Base-by-base conservation (phyloP, 2,113 vertebrate genomes). In the Trachemys scripta region DNA sequence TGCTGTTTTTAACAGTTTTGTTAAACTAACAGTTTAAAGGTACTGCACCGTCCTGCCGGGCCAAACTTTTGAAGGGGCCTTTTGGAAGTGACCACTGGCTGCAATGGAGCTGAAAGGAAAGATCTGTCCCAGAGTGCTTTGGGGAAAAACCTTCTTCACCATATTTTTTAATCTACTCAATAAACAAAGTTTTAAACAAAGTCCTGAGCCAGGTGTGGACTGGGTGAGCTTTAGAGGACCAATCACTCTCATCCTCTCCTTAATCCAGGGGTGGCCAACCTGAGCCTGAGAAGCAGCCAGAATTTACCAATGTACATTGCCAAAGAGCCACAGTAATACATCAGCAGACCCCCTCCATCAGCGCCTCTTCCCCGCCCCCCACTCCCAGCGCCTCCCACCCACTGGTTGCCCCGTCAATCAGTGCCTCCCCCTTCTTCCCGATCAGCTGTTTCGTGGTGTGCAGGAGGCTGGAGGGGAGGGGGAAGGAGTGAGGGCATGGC, bases 21-120 rank as follows among this genome's bases (percentile, higher is more conserved):
- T 88, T 92, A 82, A 86, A 84, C 81, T n/a, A 54, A 62, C 10
- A 76, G n/a, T 50, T 53, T 85, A 53, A 86, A 80, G 17, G 53
- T 81, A 42, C 22, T 56, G 75, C 47, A 29, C 62, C 75, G 31
- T 56, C 19, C 24, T 49, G 16, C 53, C 35, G 16, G 72, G 4
- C 1, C 59, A 79, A 8, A 19, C 86, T 93, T 84, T 84, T 24
- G 29, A 81, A 88, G 2, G 54, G 42, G 11, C 12, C 14, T 93
- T 76, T 81, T 72, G 79, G 76, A 88, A 72, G 5, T 54, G 19
- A n/a, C n/a, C 38, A 1, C 65, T 38, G 65, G 10, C n/a, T 38
- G 27, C 57, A 19, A 5, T 38, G 80, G 38, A 79, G 50, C 19
- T 82, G 84, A 88, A 56, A 82, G n/a, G 62, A 81, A 88, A 90